Evolutionary conservation across 2,113 vertebrate genomes (phyloP).

Genomic region (Merops nubicus): DNA sequence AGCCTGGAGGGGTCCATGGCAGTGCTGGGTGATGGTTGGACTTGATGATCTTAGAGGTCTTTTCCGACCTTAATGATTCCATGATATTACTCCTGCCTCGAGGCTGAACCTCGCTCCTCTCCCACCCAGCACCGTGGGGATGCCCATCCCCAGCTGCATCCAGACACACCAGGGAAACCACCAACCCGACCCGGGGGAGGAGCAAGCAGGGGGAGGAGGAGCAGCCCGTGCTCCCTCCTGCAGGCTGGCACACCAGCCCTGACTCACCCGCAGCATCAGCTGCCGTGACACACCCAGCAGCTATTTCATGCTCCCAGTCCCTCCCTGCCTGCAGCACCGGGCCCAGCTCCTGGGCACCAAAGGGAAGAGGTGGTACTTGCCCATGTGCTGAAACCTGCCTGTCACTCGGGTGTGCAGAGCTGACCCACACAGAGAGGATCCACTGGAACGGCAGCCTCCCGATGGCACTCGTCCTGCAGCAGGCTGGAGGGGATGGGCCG

Average conservation of each 20-base stretch:
- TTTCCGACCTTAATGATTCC: too few relatives aligned
- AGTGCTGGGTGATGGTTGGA: too few relatives aligned
- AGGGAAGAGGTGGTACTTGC: neutral
- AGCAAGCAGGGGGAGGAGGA: neutral
- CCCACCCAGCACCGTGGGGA: rapidly evolving
- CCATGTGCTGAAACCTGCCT: neutral
- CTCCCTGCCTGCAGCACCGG: neutral
- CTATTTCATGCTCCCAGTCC: conserved; percentile 5
- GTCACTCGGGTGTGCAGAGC: neutral
- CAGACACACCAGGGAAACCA: neutral
- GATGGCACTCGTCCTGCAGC: neutral
- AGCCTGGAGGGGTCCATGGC: too few relatives aligned
- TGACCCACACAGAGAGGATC: neutral
- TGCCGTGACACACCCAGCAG: neutral
- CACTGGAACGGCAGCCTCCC: neutral
- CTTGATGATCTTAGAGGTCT: too few relatives aligned
- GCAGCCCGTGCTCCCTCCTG: neutral
- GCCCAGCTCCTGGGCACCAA: neutral
- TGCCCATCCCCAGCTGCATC: neutral
- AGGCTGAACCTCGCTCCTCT: neutral
- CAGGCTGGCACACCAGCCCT: neutral
- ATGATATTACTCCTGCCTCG: neutral
- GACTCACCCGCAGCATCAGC: neutral
- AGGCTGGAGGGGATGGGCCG: rapidly evolving
- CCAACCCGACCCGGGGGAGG: too few relatives aligned